These are phyloP conservation scores for Proterorhinus semilunaris DNA, from an alignment of 2,113 vertebrate genomes.

Conservation along the genomic window DNA sequence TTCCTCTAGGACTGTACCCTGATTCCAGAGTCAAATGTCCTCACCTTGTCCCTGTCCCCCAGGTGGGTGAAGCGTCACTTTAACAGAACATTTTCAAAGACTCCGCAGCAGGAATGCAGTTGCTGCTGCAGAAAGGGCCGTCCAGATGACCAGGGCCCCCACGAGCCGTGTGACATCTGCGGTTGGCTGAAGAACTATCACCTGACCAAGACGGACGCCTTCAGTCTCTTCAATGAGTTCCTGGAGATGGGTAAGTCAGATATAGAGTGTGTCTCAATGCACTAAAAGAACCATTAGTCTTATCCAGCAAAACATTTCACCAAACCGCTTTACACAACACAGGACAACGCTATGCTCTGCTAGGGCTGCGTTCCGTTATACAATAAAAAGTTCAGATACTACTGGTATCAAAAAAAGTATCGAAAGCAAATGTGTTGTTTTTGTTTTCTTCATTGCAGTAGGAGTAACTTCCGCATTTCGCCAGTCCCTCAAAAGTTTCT, in stretches of 20 bases:
- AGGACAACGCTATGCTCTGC: too few species aligned
- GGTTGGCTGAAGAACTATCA: constrained; percentile 84
- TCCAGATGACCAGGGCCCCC: constrained; percentile 10
- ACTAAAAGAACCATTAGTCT: too few species aligned
- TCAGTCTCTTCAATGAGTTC: constrained; percentile 91
- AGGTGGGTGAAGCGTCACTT: constrained; percentile 74
- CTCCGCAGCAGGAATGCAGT: constrained; percentile 67
- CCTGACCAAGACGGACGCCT: constrained; percentile 75
- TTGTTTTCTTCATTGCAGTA: too few species aligned
- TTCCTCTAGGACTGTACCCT: background rate
- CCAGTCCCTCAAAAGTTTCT: too few species aligned
- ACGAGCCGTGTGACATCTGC: constrained; percentile 67
- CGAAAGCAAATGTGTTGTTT: too few species aligned
- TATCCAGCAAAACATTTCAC: background rate
- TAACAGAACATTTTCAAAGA: constrained; percentile 32
- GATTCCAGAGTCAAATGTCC: background rate
- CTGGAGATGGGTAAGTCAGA: constrained; percentile 88
- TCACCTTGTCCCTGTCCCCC: background rate
- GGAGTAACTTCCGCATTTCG: too few species aligned
- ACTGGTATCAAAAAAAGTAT: too few species aligned
- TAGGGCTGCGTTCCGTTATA: too few species aligned
- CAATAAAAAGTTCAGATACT: too few species aligned
- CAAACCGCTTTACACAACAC: background rate
- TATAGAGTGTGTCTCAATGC: background rate
- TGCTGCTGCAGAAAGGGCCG: constrained; percentile 68